These are phyloP conservation scores for Pseudomyrmex dendroicus DNA, from an alignment of 1,140 invertebrate genomes.

Conservation along the genomic window DNA sequence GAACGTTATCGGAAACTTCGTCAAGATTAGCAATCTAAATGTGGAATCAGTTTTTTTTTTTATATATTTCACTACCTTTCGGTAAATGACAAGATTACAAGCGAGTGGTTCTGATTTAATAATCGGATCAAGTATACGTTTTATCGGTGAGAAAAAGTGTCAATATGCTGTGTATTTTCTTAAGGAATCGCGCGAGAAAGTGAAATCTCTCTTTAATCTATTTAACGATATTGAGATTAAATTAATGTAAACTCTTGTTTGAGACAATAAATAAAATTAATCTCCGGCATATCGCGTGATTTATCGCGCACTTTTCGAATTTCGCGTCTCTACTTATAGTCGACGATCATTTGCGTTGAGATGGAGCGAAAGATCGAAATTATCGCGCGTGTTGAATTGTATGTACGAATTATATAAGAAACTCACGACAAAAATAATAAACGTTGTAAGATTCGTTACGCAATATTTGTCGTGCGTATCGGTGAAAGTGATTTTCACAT, in stretches of 20 bases:
- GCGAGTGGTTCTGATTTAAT: neutral
- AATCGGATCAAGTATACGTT: neutral
- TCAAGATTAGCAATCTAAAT: neutral
- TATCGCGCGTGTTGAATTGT: neutral
- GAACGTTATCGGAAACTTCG: constrained; percentile 10
- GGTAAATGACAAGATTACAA: neutral
- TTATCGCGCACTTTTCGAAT: constrained; percentile 1
- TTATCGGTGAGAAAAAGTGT: neutral
- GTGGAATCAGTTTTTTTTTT: neutral
- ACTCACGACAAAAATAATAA: neutral
- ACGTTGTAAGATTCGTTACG: neutral
- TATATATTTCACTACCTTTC: neutral
- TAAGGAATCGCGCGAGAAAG: neutral
- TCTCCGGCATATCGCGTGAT: constrained; percentile 12
- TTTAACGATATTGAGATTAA: neutral
- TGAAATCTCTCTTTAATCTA: neutral
- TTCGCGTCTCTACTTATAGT: constrained; percentile 18
- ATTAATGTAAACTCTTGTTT: neutral
- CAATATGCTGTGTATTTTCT: neutral
- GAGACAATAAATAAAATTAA: constrained; percentile 41
- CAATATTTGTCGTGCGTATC: neutral
- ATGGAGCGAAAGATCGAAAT: neutral
- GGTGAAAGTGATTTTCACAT: constrained; percentile 40
- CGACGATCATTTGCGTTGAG: constrained; percentile 24
- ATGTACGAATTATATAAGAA: constrained; percentile 14